Conservation (phyloP, 2,888 invertebrate species). For the Clunio marinus region DNA sequence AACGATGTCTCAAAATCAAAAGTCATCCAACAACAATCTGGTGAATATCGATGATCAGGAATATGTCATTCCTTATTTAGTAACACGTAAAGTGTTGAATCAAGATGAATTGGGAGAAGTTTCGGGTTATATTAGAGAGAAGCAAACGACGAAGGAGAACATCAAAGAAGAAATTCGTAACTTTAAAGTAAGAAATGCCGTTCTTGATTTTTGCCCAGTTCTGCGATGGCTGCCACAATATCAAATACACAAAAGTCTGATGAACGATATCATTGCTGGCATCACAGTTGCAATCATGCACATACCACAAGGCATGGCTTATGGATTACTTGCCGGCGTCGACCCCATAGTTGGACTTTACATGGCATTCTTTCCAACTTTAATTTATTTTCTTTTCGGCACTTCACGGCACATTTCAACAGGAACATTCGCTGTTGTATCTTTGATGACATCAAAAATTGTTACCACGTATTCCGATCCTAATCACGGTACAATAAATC, state of each 20-base stretch:
- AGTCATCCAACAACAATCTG: constrained; percentile 5
- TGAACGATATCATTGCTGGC: constrained; percentile 74
- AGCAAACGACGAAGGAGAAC: background rate
- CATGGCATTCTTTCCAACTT: constrained; percentile 81
- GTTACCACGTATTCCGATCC: constrained; percentile 55
- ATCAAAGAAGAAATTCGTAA: background rate
- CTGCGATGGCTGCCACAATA: constrained; percentile 62
- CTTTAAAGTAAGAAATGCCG: constrained; percentile 26
- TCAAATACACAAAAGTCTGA: constrained; percentile 57
- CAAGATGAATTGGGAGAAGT: constrained; percentile 26
- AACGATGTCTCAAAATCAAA: constrained; percentile 16
- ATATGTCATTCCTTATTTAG: background rate
- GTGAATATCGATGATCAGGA: constrained; percentile 1
- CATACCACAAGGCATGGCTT: constrained; percentile 76
- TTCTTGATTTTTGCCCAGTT: constrained; percentile 53
- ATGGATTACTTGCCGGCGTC: constrained; percentile 63
- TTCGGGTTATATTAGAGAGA: constrained; percentile 27
- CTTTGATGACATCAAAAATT: constrained; percentile 77
- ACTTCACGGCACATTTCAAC: constrained; percentile 81
- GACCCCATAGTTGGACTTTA: constrained; percentile 66
- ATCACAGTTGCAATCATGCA: constrained; percentile 80
- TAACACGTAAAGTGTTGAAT: constrained; percentile 23
- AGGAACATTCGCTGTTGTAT: constrained; percentile 77
- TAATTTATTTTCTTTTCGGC: constrained; percentile 75
- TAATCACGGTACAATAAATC: background rate